Evolutionary conservation across 2,797 vertebrate genomes (phyloP).

Genomic region (Momotus momota): DNA sequence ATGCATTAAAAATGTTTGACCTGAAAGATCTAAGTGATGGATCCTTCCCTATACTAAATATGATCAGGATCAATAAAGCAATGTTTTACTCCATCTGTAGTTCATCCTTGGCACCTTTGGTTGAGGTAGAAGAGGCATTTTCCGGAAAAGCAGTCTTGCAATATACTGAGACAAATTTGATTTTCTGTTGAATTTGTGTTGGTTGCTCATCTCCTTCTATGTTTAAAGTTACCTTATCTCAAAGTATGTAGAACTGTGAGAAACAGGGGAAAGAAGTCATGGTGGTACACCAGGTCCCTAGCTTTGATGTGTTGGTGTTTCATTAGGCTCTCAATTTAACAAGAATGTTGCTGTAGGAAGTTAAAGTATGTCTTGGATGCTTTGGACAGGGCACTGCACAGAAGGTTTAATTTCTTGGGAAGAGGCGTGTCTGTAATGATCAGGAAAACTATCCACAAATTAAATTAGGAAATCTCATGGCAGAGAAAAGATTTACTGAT

Average conservation of each 20-base stretch:
- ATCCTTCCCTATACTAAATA: not conserved
- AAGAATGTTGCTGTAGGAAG: not conserved
- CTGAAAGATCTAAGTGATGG: not conserved
- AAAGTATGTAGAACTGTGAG: not conserved
- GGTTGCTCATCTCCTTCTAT: not conserved
- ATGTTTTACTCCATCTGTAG: not conserved
- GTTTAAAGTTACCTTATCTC: not conserved
- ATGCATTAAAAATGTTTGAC: not conserved
- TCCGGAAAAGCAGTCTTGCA: not conserved
- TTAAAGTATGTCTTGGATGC: not conserved
- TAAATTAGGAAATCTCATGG: not conserved
- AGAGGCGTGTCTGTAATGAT: rapidly evolving
- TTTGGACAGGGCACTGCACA: not conserved
- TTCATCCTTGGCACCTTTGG: not conserved
- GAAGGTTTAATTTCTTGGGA: not conserved
- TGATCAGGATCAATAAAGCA: not conserved
- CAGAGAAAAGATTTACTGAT: not conserved
- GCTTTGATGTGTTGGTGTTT: not conserved
- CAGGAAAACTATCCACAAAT: not conserved
- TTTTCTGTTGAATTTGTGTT: not conserved
- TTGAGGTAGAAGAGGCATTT: not conserved
- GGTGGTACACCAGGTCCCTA: not conserved
- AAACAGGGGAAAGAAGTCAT: not conserved
- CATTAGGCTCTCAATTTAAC: not conserved
- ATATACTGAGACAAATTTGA: not conserved